phyloP scores from a whole-genome alignment of 2,113 vertebrate genomes.

The Bostrychus sinensis region DNA sequence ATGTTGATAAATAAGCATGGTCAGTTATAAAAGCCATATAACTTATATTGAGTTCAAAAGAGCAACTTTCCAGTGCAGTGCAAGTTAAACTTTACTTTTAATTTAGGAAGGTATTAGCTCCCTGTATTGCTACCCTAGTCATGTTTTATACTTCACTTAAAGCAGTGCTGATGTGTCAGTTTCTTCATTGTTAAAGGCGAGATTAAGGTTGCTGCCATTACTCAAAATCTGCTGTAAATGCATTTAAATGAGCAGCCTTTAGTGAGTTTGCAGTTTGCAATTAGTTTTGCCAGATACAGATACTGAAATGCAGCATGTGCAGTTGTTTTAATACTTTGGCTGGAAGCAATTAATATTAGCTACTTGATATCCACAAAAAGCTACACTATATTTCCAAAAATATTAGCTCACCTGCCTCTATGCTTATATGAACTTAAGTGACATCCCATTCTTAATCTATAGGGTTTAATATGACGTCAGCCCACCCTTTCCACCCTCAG shows the following conservation, averaged over 20 bases:
- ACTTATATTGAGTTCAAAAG: neutral
- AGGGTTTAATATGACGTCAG: no score
- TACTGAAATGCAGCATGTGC: neutral
- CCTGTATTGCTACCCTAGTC: neutral
- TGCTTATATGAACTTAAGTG: no score
- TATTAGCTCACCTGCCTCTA: no score
- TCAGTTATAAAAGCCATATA: neutral
- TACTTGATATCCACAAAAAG: no score
- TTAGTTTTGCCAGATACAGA: neutral
- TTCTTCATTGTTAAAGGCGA: neutral
- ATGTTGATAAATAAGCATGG: neutral
- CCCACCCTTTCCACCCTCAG: no score
- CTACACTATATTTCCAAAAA: no score
- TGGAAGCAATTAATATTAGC: no score
- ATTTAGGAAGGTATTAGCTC: neutral
- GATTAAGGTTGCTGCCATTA: neutral
- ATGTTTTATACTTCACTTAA: neutral
- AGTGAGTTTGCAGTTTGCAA: neutral
- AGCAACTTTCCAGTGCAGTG: neutral
- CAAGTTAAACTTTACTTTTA: neutral
- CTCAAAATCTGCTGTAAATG: constrained; percentile 9
- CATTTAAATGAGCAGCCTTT: constrained; percentile 8
- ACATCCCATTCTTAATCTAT: no score
- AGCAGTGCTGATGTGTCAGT: neutral
- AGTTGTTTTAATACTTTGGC: neutral